Percentiles rank a stretch among this genome's conserved stretches.
These are phyloP conservation scores for Altica lythri DNA, from an alignment of 2,888 invertebrate genomes.

Conservation along the genomic window DNA sequence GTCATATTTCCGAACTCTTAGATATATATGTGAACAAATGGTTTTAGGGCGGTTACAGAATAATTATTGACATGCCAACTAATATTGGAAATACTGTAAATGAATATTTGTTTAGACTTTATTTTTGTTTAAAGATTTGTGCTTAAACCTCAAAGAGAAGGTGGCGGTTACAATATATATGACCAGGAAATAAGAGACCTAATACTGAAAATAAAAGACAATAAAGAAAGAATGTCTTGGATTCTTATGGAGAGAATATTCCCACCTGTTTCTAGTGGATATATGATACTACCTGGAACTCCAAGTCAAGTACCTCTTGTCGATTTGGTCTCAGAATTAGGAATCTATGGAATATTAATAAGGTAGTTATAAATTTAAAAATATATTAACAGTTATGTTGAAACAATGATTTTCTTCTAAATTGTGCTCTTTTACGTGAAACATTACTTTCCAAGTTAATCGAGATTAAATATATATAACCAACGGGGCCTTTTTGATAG, in stretches of 20 bases:
- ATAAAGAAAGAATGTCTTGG: slow-evolving; percentile 81
- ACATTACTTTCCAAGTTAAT: no score
- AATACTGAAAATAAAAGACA: slow-evolving; percentile 65
- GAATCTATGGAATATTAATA: slow-evolving; percentile 91
- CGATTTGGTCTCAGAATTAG: slow-evolving; percentile 89
- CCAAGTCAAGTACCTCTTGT: slow-evolving; percentile 61
- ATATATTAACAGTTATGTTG: no score
- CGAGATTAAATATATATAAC: no score
- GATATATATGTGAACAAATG: no score
- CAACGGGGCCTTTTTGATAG: no score
- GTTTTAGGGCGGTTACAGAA: no score
- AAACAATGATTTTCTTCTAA: no score
- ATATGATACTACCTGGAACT: slow-evolving; percentile 72
- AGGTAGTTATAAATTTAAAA: no score
- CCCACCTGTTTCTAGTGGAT: slow-evolving; percentile 79
- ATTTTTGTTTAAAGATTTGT: slow-evolving; percentile 68
- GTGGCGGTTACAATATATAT: slow-evolving; percentile 95
- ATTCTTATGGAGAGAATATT: slow-evolving; percentile 93
- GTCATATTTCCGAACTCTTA: no score
- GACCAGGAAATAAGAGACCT: slow-evolving; percentile 75
- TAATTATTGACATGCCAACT: no score
- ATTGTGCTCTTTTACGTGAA: not conserved
- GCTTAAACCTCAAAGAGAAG: slow-evolving; percentile 95
- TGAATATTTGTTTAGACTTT: not conserved
- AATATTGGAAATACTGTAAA: no score